These are phyloP conservation scores for Chalcosyrphus nemorum DNA, from an alignment of 2,888 invertebrate genomes.

Conservation along the genomic window DNA sequence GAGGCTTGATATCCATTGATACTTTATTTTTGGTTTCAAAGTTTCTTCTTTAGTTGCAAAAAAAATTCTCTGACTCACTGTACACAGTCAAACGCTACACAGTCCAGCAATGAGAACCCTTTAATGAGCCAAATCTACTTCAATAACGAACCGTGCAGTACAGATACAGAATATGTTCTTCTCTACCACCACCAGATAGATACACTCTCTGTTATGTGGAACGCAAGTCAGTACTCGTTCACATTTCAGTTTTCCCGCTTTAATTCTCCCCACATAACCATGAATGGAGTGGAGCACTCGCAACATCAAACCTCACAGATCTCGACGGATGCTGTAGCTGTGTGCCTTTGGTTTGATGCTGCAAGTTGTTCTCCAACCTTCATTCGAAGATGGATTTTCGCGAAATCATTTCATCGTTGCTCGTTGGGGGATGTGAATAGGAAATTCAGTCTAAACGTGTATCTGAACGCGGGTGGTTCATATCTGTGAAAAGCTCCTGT, in stretches of 20 bases:
- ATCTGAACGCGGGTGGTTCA: conserved; percentile 67
- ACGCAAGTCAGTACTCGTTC: conserved; percentile 1
- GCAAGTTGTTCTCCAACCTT: conserved; percentile 45
- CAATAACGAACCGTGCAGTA: neutral
- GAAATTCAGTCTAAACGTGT: conserved; percentile 61
- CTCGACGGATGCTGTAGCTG: conserved; percentile 12
- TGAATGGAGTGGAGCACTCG: conserved; percentile 50
- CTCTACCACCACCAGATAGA: neutral
- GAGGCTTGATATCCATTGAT: too few species aligned
- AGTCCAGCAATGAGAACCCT: neutral
- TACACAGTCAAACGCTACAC: neutral
- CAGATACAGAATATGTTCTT: neutral
- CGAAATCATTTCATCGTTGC: conserved; percentile 23
- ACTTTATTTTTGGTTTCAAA: too few species aligned
- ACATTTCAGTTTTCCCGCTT: conserved; percentile 49
- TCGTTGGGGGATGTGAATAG: conserved; percentile 55
- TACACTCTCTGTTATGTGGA: conserved; percentile 49
- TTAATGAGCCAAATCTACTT: conserved; percentile 10
- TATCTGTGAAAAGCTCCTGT: neutral
- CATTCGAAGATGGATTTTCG: conserved; percentile 49
- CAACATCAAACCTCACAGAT: conserved; percentile 54
- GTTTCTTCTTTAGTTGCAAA: too few species aligned
- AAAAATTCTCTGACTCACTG: conserved; percentile 29
- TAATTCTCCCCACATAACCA: conserved; percentile 24
- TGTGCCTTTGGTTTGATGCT: conserved; percentile 50